Evolutionary conservation across 2,888 invertebrate species (phyloP).

Genomic region (Elysia crispata): DNA sequence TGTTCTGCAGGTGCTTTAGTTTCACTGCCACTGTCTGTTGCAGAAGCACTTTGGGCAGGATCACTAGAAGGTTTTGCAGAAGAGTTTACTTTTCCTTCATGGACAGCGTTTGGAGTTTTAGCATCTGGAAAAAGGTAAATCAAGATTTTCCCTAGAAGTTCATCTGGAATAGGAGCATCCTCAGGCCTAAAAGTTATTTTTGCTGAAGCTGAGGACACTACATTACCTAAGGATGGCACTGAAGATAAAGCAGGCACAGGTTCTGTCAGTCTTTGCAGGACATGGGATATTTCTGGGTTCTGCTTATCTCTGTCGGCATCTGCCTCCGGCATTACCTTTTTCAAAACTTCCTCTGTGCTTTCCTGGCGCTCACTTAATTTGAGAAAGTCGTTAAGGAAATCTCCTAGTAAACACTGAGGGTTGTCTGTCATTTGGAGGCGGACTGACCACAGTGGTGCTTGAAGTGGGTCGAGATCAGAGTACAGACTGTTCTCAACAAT

Average conservation of each 20-base stretch:
- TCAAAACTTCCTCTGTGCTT: conserved; percentile 80
- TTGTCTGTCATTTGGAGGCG: conserved; percentile 81
- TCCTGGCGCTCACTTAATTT: conserved; percentile 80
- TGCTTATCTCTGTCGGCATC: conserved; percentile 57
- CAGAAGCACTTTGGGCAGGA: conserved; percentile 30
- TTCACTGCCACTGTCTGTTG: conserved; percentile 21
- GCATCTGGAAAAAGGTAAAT: conserved; percentile 93
- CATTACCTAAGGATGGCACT: conserved; percentile 69
- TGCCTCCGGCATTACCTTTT: conserved; percentile 76
- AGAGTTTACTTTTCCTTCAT: conserved; percentile 44
- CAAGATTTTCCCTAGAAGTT: conserved; percentile 85
- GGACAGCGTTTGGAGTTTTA: conserved; percentile 75
- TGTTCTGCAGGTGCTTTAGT: conserved; percentile 15
- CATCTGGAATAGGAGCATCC: conserved; percentile 88
- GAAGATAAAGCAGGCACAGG: conserved; percentile 78
- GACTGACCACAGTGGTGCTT: conserved; percentile 86
- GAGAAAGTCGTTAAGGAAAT: conserved; percentile 86
- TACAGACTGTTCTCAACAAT: conserved; percentile 92
- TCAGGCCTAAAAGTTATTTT: conserved; percentile 65
- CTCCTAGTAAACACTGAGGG: conserved; percentile 87
- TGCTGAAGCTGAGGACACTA: conserved; percentile 67
- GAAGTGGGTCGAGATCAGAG: conserved; percentile 90
- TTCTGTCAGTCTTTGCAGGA: conserved; percentile 85
- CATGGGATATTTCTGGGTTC: conserved; percentile 72
- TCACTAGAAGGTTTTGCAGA: conserved; percentile 1